These are phyloP conservation scores for Notamacropus eugenii DNA, from an alignment of 2,797 vertebrate species.

Conservation along the genomic window DNA sequence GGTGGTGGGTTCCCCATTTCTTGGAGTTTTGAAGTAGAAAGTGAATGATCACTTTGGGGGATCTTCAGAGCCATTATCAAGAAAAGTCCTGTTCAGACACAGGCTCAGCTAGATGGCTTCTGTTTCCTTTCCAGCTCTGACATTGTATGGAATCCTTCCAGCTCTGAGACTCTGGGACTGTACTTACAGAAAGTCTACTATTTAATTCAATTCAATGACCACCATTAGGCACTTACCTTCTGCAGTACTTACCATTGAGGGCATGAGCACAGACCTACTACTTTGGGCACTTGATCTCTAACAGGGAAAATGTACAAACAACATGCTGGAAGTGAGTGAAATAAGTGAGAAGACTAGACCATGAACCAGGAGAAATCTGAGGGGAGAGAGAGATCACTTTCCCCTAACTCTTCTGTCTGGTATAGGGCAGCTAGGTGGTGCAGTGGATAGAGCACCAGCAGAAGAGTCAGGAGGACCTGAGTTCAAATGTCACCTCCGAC, in stretches of 20 bases:
- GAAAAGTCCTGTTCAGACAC: background rate
- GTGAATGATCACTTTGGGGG: background rate
- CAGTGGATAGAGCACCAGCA: no score
- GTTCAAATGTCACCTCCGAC: no score
- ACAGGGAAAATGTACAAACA: background rate
- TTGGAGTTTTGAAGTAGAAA: background rate
- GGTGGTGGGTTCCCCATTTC: background rate
- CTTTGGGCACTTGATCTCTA: background rate
- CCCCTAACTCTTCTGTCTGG: background rate
- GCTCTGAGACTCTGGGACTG: background rate
- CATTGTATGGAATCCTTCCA: background rate
- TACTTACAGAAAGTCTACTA: background rate
- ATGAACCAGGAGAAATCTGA: background rate
- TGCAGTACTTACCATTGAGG: background rate
- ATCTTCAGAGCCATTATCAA: background rate
- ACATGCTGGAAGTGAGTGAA: background rate
- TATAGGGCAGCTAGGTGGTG: background rate
- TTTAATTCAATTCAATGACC: background rate
- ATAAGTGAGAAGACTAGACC: background rate
- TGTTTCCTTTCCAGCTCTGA: background rate
- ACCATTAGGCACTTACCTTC: background rate
- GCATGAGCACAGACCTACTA: background rate
- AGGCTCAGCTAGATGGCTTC: background rate
- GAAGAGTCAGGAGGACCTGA: no score
- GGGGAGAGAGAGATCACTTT: background rate